These are phyloP conservation scores for Perca flavescens DNA, from an alignment of 2,113 vertebrate species.

Conservation along the genomic window DNA sequence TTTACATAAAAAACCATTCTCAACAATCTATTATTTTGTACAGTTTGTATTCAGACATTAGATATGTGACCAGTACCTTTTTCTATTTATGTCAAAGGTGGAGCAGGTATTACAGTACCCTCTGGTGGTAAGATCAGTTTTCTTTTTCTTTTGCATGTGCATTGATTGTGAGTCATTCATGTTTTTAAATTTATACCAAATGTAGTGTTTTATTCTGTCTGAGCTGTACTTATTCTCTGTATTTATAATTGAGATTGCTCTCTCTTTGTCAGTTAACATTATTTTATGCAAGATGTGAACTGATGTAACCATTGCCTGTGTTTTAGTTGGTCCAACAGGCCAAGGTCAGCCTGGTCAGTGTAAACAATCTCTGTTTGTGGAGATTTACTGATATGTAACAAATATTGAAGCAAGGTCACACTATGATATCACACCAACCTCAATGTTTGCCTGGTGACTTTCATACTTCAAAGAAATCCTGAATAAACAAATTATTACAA, in stretches of 20 bases:
- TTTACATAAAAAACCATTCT: not conserved
- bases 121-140: conserved; percentile 57
- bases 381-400: not conserved
- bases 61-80: not conserved
- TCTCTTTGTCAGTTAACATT: not conserved
- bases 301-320: conserved; percentile 2
- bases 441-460: not conserved
- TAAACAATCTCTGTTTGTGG: not conserved
- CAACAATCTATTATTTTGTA: not conserved
- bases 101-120: conserved; percentile 49
- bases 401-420: not conserved
- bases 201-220: not conserved
- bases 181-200: not conserved
- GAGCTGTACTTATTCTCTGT: not conserved
- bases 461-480: not conserved
- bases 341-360: conserved; percentile 57
- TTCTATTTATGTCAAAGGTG: conserved; percentile 38
- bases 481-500: not conserved
- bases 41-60: not conserved
- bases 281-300: not conserved
- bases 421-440: not conserved
- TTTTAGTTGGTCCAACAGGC: conserved; percentile 54
- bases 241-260: not conserved
- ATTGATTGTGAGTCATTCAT: not conserved
- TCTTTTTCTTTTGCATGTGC: not conserved